Percentiles rank a stretch among this genome's conserved stretches.
These are phyloP conservation scores for Dicyrtoma fusca DNA, from an alignment of 2,888 invertebrate genomes.

Conservation along the genomic window DNA sequence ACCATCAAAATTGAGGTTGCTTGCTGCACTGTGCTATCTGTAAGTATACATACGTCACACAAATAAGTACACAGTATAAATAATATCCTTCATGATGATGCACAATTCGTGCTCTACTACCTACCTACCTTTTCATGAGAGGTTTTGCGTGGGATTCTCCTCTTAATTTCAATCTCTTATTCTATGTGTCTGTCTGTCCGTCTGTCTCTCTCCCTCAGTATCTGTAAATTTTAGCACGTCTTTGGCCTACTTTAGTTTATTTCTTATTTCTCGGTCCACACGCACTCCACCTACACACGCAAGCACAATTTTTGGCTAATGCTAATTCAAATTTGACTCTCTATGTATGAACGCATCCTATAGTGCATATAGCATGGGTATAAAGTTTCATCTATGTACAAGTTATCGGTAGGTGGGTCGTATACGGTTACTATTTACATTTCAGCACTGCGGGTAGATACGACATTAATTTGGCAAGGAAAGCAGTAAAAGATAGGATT, in stretches of 20 bases:
- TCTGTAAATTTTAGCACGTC: constrained; percentile 39
- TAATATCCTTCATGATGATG: constrained; percentile 3
- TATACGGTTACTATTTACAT: too few relatives aligned
- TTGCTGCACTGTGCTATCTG: too few relatives aligned
- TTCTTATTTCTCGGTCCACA: constrained; percentile 30
- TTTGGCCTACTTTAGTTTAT: constrained; percentile 39
- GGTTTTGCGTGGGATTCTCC: constrained; percentile 33
- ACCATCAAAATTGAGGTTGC: too few relatives aligned
- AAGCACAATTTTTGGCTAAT: not conserved
- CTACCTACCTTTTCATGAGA: not conserved
- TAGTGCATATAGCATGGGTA: too few relatives aligned
- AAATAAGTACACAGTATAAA: too few relatives aligned
- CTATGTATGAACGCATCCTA: not conserved
- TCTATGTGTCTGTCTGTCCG: not conserved
- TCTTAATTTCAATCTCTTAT: constrained; percentile 5
- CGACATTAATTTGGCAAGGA: too few relatives aligned
- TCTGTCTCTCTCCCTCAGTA: constrained; percentile 6
- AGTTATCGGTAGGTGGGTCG: too few relatives aligned
- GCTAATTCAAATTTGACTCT: not conserved
- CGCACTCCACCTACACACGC: constrained; percentile 27
- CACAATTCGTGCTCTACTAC: not conserved
- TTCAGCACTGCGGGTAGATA: too few relatives aligned
- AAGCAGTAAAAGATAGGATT: too few relatives aligned
- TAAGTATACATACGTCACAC: too few relatives aligned
- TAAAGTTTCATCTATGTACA: too few relatives aligned